A percentile compares a stretch with the other conserved stretches of the same genome.
Evolutionary conservation across 2,113 vertebrate genomes (phyloP).

Genomic region (Ceyx melanurus): DNA sequence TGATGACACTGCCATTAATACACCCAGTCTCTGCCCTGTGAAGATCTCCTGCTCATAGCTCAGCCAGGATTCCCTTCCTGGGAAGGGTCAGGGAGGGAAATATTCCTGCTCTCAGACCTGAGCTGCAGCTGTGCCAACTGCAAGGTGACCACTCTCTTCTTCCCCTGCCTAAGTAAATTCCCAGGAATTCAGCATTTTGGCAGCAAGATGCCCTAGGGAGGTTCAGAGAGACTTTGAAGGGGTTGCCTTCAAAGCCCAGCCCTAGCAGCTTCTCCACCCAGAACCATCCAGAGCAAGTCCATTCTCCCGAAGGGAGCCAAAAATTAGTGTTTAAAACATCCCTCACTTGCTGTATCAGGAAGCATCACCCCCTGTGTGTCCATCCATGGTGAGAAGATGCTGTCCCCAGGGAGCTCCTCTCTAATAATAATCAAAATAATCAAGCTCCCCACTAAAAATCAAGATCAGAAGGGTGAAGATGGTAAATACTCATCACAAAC

Average conservation of each 20-base stretch:
- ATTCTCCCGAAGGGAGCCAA: neutral
- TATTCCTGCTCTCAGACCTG: neutral
- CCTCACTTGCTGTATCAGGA: neutral
- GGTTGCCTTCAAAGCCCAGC: neutral
- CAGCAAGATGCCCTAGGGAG: neutral
- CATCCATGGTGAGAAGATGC: fast-evolving
- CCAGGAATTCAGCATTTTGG: neutral
- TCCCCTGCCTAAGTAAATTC: neutral
- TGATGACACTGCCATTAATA: neutral
- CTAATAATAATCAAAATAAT: neutral
- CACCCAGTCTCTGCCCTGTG: neutral
- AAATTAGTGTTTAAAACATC: neutral
- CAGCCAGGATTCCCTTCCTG: neutral
- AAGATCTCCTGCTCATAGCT: neutral
- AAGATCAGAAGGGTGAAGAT: neutral
- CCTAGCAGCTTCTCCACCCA: neutral
- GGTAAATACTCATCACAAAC: neutral
- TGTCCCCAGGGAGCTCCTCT: neutral
- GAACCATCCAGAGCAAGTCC: neutral
- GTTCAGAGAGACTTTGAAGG: neutral
- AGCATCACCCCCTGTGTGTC: neutral
- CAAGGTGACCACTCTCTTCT: neutral
- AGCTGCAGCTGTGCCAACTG: neutral
- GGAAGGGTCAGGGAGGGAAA: neutral
- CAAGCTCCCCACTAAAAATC: neutral